Evolutionary conservation across 1,140 invertebrate species (phyloP).

Genomic region (Trypoxylus dichotomus): DNA sequence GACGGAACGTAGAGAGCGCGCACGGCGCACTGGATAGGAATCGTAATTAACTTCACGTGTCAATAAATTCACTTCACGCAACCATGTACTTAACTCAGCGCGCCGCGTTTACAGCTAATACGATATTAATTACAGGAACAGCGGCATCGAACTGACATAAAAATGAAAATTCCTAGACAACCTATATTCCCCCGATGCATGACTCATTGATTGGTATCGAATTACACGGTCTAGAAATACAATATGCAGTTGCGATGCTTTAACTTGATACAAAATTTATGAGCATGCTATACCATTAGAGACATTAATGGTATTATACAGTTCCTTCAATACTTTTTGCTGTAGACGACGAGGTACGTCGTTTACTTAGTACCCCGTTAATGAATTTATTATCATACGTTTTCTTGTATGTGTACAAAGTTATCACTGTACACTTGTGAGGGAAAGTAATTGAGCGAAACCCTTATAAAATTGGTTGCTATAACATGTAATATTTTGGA

Average conservation of each 20-base stretch:
- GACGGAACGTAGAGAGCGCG: neutral
- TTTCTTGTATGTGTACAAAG: too few relatives aligned
- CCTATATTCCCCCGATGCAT: neutral
- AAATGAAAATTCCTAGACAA: slow-evolving; percentile 23
- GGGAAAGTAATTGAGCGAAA: too few relatives aligned
- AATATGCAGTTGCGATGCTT: neutral
- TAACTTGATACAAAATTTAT: neutral
- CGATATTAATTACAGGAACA: slow-evolving; percentile 25
- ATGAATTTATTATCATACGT: too few relatives aligned
- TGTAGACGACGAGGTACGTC: neutral
- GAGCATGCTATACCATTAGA: neutral
- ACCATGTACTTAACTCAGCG: slow-evolving; percentile 6
- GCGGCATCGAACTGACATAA: slow-evolving; percentile 12
- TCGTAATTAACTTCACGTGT: slow-evolving; percentile 23
- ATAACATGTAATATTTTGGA: too few relatives aligned
- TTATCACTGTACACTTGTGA: too few relatives aligned
- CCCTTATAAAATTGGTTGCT: too few relatives aligned
- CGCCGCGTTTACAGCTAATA: slow-evolving; percentile 7
- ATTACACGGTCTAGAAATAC: slow-evolving; percentile 17
- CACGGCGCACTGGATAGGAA: neutral
- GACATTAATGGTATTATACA: neutral
- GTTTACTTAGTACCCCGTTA: too few relatives aligned
- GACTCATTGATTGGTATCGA: slow-evolving; percentile 19
- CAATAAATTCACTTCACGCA: slow-evolving; percentile 23
- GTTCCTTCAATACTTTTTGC: neutral